phyloP scores from a whole-genome alignment of 2,888 invertebrate species.

The Luffia ferchaultella region DNA sequence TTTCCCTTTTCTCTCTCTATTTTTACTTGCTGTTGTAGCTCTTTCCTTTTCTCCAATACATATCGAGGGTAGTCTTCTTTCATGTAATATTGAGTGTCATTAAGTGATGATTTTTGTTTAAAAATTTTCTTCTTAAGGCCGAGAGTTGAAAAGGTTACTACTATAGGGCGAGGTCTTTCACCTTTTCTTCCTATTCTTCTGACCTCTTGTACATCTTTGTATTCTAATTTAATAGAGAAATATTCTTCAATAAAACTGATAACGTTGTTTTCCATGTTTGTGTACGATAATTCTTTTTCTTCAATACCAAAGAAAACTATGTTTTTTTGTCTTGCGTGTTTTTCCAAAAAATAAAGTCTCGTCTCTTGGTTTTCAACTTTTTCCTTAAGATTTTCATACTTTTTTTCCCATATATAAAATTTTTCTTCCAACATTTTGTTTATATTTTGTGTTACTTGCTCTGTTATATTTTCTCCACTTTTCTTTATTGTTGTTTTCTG shows the following conservation, averaged over 20 bases:
- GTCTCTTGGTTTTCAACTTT: background rate
- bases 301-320: too few species aligned
- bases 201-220: slow-evolving; percentile 10
- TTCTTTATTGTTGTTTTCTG: background rate
- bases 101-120: slow-evolving; percentile 11
- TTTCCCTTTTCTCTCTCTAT: slow-evolving; percentile 13
- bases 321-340: background rate
- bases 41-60: too few species aligned
- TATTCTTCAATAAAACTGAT: slow-evolving; percentile 6
- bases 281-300: background rate
- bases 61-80: slow-evolving; percentile 14
- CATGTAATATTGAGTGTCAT: slow-evolving; percentile 11
- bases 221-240: slow-evolving; percentile 8
- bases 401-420: background rate
- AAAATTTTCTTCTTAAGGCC: slow-evolving; percentile 11
- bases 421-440: too few species aligned
- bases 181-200: slow-evolving; percentile 13
- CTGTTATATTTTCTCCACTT: background rate
- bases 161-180: slow-evolving; percentile 12
- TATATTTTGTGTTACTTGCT: background rate
- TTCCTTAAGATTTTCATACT: background rate
- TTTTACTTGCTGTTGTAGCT: slow-evolving; percentile 12
- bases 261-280: background rate
- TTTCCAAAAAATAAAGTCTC: background rate
- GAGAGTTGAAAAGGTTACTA: slow-evolving; percentile 12